Base-by-base conservation (phyloP, 2,888 invertebrate genomes). In the Philhelius pedissequus region DNA sequence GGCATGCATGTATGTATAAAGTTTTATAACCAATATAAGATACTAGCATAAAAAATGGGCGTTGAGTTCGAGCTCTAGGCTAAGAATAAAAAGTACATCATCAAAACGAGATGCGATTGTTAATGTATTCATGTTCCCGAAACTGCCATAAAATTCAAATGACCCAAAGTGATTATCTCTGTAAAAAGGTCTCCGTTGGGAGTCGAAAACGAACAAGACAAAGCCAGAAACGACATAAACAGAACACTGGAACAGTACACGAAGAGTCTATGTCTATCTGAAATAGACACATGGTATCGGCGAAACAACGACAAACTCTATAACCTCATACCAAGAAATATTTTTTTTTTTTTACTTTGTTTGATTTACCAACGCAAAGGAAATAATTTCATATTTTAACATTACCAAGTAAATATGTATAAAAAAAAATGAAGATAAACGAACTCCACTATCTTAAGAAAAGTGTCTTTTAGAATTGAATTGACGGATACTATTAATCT, bases 401-500 rank as follows among this genome's bases (percentile, higher is more conserved):
- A 71, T 56, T 43, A 69, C 60, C 43, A 58, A 73, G 32, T 71
- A 18, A 69, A 54, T 69, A 45, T 45, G 25, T 22, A 20, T 35
- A 48, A 60, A 48, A 58, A 50, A 15, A 40, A 18, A 38, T 11
- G 4, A 18, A 64, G 30, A 64, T 30, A 68, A 50, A 52, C 30
- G 50, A 35, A 52, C 70, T 25, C 11, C 32, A 70, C 81, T 66
- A 84, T 79, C 75, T 75, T 70, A 60, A 68, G 40, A 74, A 83
- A 79, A 79, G 84, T 84, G 45, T 75, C 84, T 84, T 84, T 70
- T 70, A 70, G 70, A 70, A 79, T 84, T 70, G 58, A 75, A 84
- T 60, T 84, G 79, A 79, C 79, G 83, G 83, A 79, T 84, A 84
- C 83, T 54, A 79, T 79, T 79, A 84, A 84, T 84, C 84, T 79